phyloP scores from a whole-genome alignment of 2,888 invertebrate genomes.

The Drosophila putrida region DNA sequence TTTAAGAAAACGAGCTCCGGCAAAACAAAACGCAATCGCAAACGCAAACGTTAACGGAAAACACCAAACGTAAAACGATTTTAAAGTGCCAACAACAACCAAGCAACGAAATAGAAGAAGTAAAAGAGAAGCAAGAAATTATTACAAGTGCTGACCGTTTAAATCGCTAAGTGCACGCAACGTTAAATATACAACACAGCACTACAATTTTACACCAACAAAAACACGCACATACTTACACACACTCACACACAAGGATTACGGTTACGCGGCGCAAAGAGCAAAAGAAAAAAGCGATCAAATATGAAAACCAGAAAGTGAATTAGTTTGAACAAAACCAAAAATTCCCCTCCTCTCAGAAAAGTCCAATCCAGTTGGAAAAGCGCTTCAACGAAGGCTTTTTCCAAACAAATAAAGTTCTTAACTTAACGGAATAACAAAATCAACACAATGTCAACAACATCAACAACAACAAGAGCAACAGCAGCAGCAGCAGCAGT shows the following conservation, averaged over 20 bases:
- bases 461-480: constrained; percentile 21
- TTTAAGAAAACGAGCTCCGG: constrained; percentile 82
- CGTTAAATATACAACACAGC: constrained; percentile 15
- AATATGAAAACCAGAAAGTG: constrained; percentile 76
- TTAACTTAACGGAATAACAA: constrained; percentile 15
- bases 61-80: constrained; percentile 39
- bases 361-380: constrained; percentile 1
- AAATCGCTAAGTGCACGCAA: constrained; percentile 56
- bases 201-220: constrained; percentile 2
- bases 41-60: constrained; percentile 32
- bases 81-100: constrained; percentile 54
- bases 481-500: constrained; percentile 10
- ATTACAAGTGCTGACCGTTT: constrained; percentile 43
- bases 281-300: constrained; percentile 64
- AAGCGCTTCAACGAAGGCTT: background rate
- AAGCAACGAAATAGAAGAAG: constrained; percentile 18
- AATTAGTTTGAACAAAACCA: constrained; percentile 49
- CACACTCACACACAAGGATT: constrained; percentile 59
- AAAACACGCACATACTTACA: constrained; percentile 20
- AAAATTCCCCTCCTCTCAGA: constrained; percentile 41
- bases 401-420: background rate
- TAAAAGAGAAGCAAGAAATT: constrained; percentile 24
- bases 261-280: constrained; percentile 54
- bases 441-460: constrained; percentile 44
- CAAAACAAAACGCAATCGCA: constrained; percentile 30